phyloP scores from a whole-genome alignment of 1,140 invertebrate species.

The Drosophila pseudoananassae region DNA sequence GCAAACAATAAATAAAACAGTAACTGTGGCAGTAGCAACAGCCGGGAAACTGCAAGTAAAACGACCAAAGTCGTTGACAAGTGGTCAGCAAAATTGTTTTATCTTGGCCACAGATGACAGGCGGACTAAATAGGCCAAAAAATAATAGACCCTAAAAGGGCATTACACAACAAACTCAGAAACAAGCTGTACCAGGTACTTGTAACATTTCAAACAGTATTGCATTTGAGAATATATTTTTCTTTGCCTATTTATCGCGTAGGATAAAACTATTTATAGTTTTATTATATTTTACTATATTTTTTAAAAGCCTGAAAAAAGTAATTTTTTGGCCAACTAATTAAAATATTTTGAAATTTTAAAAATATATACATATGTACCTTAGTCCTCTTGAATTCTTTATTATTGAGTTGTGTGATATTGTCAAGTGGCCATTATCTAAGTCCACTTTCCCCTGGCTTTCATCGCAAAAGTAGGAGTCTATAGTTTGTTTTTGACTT shows the following conservation, averaged over 20 bases:
- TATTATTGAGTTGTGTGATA: not conserved
- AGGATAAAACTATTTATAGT: too few species aligned
- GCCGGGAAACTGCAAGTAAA: constrained; percentile 1
- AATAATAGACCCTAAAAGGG: not conserved
- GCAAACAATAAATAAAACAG: constrained; percentile 80
- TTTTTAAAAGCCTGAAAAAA: too few species aligned
- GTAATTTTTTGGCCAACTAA: too few species aligned
- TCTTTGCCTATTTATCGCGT: too few species aligned
- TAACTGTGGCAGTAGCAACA: constrained; percentile 42
- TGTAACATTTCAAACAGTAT: too few species aligned
- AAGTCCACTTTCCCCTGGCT: not conserved
- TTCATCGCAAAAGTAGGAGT: not conserved
- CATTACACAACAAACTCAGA: not conserved
- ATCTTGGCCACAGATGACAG: constrained; percentile 8
- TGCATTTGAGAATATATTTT: too few species aligned
- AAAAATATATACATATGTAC: too few species aligned
- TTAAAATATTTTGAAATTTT: too few species aligned
- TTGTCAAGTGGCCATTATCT: not conserved
- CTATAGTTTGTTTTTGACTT: constrained; percentile 1
- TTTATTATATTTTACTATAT: too few species aligned
- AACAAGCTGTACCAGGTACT: too few species aligned
- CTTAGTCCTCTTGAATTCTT: not conserved
- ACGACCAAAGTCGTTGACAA: constrained; percentile 52
- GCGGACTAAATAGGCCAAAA: not conserved
- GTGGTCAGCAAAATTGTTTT: constrained; percentile 1